Percentiles rank a stretch among this genome's conserved stretches.
These are phyloP conservation scores for Dasyprocta punctata DNA, from an alignment of 2,113 vertebrate genomes.

Conservation along the genomic window DNA sequence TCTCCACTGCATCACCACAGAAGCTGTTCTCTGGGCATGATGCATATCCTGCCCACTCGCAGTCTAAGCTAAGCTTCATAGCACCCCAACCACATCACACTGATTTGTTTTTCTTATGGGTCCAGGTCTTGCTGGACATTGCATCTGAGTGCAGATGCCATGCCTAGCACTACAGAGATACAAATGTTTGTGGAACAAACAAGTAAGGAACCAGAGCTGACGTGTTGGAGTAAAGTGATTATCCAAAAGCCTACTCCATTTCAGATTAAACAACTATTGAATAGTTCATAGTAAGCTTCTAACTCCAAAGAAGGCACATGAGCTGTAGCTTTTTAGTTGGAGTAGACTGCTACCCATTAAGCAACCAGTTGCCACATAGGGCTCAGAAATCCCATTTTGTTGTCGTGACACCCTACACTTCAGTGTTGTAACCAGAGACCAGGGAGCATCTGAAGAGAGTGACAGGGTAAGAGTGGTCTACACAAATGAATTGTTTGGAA, in stretches of 20 bases:
- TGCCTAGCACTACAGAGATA: not conserved
- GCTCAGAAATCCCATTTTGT: not conserved
- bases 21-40: not conserved
- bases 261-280: not conserved
- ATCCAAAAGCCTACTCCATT: not conserved
- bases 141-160: not conserved
- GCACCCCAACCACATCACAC: not conserved
- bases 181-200: not conserved
- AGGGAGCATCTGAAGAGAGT: not conserved
- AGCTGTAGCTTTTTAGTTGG: not conserved
- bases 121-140: not conserved
- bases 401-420: not conserved
- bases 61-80: not conserved
- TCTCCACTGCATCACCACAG: not conserved
- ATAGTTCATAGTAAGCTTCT: not conserved
- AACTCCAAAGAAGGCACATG: not conserved
- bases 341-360: not conserved
- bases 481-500: not conserved
- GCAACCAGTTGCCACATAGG: not conserved
- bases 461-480: not conserved
- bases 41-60: accelerated
- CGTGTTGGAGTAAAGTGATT: not conserved
- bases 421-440: not conserved
- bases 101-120: not conserved
- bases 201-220: not conserved